Conservation (phyloP, 2,113 vertebrate genomes). For the Xenotilapia longispinis region DNA sequence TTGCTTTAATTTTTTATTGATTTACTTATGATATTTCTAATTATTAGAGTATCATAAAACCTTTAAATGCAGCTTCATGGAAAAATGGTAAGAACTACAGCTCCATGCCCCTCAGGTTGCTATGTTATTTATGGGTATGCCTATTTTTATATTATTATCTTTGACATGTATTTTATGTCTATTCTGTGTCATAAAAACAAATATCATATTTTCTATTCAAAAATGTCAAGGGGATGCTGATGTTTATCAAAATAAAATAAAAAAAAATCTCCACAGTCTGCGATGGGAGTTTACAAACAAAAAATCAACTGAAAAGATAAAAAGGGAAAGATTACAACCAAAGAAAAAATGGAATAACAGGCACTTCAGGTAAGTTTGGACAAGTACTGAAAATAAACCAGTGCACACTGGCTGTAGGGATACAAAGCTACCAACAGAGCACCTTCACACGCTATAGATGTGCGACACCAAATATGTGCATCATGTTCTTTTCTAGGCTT, state of each 20-base stretch:
- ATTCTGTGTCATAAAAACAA: neutral
- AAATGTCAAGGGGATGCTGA: neutral
- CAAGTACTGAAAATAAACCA: neutral
- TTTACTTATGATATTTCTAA: rapidly evolving
- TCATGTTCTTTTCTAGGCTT: rapidly evolving
- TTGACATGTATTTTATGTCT: neutral
- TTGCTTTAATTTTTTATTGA: neutral
- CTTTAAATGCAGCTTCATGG: neutral
- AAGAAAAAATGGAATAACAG: neutral
- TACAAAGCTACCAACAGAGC: neutral
- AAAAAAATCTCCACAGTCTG: neutral
- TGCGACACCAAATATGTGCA: neutral
- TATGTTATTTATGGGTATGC: neutral
- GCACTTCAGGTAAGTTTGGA: neutral
- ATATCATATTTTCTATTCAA: neutral
- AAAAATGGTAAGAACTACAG: neutral
- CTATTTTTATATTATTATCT: neutral
- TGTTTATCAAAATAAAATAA: neutral
- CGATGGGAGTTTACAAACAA: neutral
- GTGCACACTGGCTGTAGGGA: neutral
- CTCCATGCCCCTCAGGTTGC: neutral
- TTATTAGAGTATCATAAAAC: neutral
- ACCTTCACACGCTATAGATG: neutral
- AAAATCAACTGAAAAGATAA: neutral
- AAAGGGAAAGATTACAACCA: neutral